phyloP scores from a whole-genome alignment of 2,888 invertebrate genomes.

The Mycalesis mineus region DNA sequence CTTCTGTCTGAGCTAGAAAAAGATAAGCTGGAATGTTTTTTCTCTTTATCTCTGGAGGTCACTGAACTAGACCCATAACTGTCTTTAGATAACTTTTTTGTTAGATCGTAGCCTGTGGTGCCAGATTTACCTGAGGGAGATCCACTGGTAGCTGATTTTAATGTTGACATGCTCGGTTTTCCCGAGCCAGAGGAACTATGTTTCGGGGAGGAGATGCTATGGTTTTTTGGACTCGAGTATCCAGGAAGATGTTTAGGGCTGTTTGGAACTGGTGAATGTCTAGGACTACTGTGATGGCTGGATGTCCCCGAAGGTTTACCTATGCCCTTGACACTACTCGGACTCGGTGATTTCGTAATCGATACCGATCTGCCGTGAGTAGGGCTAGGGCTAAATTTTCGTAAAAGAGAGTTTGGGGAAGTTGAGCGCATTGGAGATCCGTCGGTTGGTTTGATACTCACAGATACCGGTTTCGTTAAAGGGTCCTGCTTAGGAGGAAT shows the following conservation, averaged over 20 bases:
- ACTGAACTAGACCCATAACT: slow-evolving; percentile 61
- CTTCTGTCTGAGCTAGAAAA: slow-evolving; percentile 77
- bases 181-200: slow-evolving; percentile 86
- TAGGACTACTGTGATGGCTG: slow-evolving; percentile 82
- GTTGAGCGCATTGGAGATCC: slow-evolving; percentile 81
- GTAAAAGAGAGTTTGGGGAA: slow-evolving; percentile 81
- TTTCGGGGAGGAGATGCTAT: slow-evolving; percentile 88
- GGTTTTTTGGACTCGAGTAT: slow-evolving; percentile 87
- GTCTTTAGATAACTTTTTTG: slow-evolving; percentile 77
- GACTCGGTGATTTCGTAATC: slow-evolving; percentile 80
- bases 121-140: slow-evolving; percentile 82
- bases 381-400: slow-evolving; percentile 86
- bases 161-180: slow-evolving; percentile 92
- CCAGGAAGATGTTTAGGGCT: slow-evolving; percentile 86
- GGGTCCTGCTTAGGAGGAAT: slow-evolving; percentile 85
- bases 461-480: slow-evolving; percentile 83
- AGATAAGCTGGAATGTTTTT: slow-evolving; percentile 71
- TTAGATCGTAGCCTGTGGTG: slow-evolving; percentile 73
- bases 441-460: slow-evolving; percentile 84
- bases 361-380: slow-evolving; percentile 82
- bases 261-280: slow-evolving; percentile 86
- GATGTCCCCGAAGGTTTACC: slow-evolving; percentile 73
- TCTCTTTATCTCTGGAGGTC: slow-evolving; percentile 75
- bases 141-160: slow-evolving; percentile 86
- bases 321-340: slow-evolving; percentile 58